Base-by-base conservation (phyloP, 1,140 invertebrate species). In the Heliconius congener region DNA sequence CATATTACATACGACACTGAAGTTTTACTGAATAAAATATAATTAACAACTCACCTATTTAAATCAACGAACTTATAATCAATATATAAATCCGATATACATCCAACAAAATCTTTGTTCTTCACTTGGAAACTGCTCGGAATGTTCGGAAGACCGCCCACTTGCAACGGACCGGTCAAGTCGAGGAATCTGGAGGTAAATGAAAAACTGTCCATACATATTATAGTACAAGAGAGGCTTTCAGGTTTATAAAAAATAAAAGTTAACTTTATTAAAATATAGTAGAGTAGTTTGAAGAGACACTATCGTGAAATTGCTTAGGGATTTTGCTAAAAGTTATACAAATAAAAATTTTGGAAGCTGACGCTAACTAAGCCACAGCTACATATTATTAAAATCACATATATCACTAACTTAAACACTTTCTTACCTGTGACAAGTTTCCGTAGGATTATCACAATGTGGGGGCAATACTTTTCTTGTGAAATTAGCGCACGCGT, bases 101-200 rank as follows among this genome's bases (percentile, higher is more conserved):
- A 99, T 0, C 99, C 99, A 1, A 97, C 95, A 88, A 97, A 99
- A 87, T 99, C 97, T 66, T 97, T 97, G 87, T 97, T 98, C 72
- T 96, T 95, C 2, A 99, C 96, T 88, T 98, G 98, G 85, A 98
- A 98, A 82, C 96, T 97, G 2, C 96, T 96, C 0, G 97, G 97
- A 16, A 98, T 96, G 8, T 97, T 95, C 0, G 99, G 99, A 5
- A 99, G 92, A 0, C 99, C 99, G 3, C 99, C 99, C 27, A 99
- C 94, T 91, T 99, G 98, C 11, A 99, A 91, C 0, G 99, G 99
- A 2, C 99, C 99, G 0, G 98, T 99, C 5, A 99, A 93, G 92
- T 99, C 99, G 30, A 99, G 91, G 88, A 99, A 99, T 71, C 99
- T 95, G 81, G 46, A 71, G 70, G 39, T 75, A 70, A 81, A 42